Percentiles rank a stretch among this genome's conserved stretches.
Conservation (phyloP, 2,888 invertebrate species). For the Caenorhabditis drosophilae region DNA sequence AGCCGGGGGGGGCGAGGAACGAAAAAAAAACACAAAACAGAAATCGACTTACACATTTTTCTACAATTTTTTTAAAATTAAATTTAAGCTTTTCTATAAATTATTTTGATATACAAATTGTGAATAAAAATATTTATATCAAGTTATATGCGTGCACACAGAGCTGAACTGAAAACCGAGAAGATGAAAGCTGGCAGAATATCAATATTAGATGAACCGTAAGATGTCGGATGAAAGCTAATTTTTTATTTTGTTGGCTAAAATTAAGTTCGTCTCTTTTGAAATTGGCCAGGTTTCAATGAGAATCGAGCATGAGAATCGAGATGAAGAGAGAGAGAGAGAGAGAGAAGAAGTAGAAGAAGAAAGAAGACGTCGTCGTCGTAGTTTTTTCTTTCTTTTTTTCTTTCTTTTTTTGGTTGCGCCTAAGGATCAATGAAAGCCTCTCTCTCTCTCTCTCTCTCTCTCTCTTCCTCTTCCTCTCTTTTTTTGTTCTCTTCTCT, state of each 20-base stretch:
- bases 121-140: background rate
- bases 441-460: constrained; percentile 11
- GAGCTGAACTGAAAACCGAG: too few species aligned
- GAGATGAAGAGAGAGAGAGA: background rate
- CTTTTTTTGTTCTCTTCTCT: too few species aligned
- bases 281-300: background rate
- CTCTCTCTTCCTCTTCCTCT: constrained; percentile 11
- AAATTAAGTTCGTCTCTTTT: too few species aligned
- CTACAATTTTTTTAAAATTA: too few species aligned
- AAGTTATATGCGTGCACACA: background rate
- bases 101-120: too few species aligned
- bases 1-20: background rate
- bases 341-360: background rate
- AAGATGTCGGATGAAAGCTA: too few species aligned
- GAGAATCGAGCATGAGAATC: too few species aligned
- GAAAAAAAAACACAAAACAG: too few species aligned
- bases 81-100: too few species aligned
- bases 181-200: too few species aligned
- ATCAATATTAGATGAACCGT: background rate
- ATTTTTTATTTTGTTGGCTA: too few species aligned
- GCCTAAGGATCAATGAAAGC: constrained; percentile 6
- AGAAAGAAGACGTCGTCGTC: background rate
- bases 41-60: background rate
- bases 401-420: background rate
- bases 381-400: background rate